These are phyloP conservation scores for Mnemiopsis leidyi DNA, from an alignment of 37 sponge, comb jelly and placozoan species.

Conservation along the genomic window DNA sequence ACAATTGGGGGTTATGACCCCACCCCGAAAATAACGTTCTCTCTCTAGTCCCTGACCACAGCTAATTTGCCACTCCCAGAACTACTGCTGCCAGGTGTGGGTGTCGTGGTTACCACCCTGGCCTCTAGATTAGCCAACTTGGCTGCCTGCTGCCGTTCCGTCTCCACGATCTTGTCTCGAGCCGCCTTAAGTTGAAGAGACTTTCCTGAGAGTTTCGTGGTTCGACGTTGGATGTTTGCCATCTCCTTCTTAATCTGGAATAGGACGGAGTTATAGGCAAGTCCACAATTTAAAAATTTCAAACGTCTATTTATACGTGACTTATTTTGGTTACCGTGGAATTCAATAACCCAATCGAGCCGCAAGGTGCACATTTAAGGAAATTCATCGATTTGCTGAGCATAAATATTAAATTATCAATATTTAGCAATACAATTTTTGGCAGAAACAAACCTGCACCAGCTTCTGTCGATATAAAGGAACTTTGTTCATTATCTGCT, in stretches of 20 bases:
- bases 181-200: not conserved
- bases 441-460: not conserved
- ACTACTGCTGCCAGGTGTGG: not conserved
- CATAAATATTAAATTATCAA: no score
- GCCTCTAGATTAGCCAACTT: not conserved
- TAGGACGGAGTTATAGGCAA: not conserved
- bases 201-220: not conserved
- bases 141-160: not conserved
- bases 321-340: no score
- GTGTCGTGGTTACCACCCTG: slow-evolving; percentile 20
- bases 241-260: slow-evolving; percentile 35
- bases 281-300: no score
- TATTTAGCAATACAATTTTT: no score
- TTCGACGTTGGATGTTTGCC: not conserved
- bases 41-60: not conserved
- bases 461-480: not conserved
- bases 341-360: no score
- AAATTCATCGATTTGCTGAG: no score
- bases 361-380: no score
- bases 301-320: no score
- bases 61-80: not conserved
- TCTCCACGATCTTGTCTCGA: not conserved
- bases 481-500: slow-evolving; percentile 7
- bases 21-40: no score
- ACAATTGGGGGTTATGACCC: no score